Conservation (phyloP, 2,797 vertebrate species). For the Danio choprae region DNA sequence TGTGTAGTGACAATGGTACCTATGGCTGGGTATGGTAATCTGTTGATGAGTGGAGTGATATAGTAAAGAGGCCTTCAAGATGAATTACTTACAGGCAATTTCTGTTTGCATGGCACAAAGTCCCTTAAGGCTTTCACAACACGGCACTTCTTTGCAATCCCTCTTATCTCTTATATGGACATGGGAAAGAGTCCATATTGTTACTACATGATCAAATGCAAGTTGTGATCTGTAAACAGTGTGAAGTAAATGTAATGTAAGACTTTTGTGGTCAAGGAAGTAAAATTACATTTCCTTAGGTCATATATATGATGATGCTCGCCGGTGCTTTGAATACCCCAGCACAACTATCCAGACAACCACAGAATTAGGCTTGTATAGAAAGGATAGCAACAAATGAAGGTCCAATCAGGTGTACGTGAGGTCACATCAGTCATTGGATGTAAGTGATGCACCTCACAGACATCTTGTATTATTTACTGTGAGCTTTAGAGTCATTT, state of each 20-base stretch:
- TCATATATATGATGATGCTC: conserved; percentile 21
- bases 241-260: conserved; percentile 6
- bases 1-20: conserved; percentile 17
- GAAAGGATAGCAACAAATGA: conserved; percentile 47
- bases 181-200: conserved; percentile 16
- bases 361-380: conserved; percentile 26
- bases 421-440: conserved; percentile 61
- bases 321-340: conserved; percentile 14
- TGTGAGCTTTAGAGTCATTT: conserved; percentile 34
- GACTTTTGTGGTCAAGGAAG: background rate
- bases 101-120: conserved; percentile 53
- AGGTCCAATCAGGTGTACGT: conserved; percentile 37
- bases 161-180: conserved; percentile 55
- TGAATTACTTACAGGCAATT: conserved; percentile 48
- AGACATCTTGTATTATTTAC: conserved; percentile 70
- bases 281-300: conserved; percentile 22
- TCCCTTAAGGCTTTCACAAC: conserved; percentile 59
- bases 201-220: conserved; percentile 44
- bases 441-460: conserved; percentile 55
- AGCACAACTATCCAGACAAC: background rate
- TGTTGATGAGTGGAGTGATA: conserved; percentile 53
- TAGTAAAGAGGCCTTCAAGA: conserved; percentile 40
- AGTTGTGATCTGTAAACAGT: conserved; percentile 23
- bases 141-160: conserved; percentile 12
- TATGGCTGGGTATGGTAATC: conserved; percentile 49